Evolutionary conservation across 2,888 invertebrate genomes (phyloP).

Genomic region (Callosobruchus maculatus): DNA sequence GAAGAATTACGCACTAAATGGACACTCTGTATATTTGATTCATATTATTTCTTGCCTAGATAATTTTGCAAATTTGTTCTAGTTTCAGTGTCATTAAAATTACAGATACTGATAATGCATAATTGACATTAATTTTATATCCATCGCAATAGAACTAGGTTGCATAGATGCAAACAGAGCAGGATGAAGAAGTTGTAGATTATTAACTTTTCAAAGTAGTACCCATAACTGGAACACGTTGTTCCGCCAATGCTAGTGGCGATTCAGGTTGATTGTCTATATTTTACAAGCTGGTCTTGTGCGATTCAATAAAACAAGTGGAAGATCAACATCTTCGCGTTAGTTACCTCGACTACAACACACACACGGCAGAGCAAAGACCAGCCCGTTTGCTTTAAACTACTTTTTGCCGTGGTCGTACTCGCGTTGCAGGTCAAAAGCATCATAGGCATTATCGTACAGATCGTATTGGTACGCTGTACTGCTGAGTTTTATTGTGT

Average conservation of each 20-base stretch:
- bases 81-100: no score
- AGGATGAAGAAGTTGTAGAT: no score
- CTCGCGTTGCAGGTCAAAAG: slow-evolving; percentile 10
- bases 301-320: slow-evolving; percentile 27
- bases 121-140: no score
- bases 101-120: no score
- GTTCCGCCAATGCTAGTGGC: background rate
- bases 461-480: background rate
- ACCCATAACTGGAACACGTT: background rate
- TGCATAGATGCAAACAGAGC: no score
- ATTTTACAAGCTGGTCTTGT: slow-evolving; percentile 27
- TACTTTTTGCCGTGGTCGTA: slow-evolving; percentile 9
- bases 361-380: slow-evolving; percentile 6
- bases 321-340: slow-evolving; percentile 26
- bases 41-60: no score
- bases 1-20: no score
- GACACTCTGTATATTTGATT: no score
- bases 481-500: background rate
- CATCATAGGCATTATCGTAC: slow-evolving; percentile 2
- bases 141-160: no score
- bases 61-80: no score
- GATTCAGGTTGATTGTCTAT: slow-evolving; percentile 5
- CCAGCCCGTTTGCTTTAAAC: slow-evolving; percentile 16
- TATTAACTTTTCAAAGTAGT: no score
- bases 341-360: slow-evolving; percentile 16